Evolutionary conservation across 2,797 vertebrate genomes (phyloP).

Genomic region (Microcaecilia unicolor): DNA sequence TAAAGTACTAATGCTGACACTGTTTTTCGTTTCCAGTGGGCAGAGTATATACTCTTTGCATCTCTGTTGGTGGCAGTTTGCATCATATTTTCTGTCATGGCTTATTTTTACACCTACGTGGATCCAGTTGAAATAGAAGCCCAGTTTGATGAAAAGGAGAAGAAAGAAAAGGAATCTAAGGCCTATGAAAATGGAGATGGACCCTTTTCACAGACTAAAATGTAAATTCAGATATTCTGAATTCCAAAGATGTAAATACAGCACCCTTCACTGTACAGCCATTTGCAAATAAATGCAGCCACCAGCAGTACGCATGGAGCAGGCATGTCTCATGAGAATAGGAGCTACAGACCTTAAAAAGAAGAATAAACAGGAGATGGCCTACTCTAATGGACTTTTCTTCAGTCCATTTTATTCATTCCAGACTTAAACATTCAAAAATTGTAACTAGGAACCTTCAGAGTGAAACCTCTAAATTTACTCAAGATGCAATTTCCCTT

Average conservation of each 20-base stretch:
- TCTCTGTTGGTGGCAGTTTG: conserved; percentile 73
- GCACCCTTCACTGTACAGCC: background rate
- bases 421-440: no score
- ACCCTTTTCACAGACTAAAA: conserved; percentile 7
- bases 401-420: no score
- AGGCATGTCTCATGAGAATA: no score
- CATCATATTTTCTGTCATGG: conserved; percentile 83
- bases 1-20: no score
- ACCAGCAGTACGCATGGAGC: background rate
- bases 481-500: no score
- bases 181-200: background rate
- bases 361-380: background rate
- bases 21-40: conserved; percentile 72
- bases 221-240: conserved; percentile 28
- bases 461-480: no score
- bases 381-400: no score
- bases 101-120: conserved; percentile 81
- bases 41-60: conserved; percentile 83
- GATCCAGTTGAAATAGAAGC: conserved; percentile 78
- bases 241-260: conserved; percentile 7
- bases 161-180: conserved; percentile 5
- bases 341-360: background rate
- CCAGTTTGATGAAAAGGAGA: conserved; percentile 49
- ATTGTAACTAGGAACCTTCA: no score
- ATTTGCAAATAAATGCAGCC: background rate